A percentile compares a stretch with the other conserved stretches of the same genome.
These are phyloP conservation scores for Villa cingulata DNA, from an alignment of 2,888 invertebrate genomes.

Conservation along the genomic window DNA sequence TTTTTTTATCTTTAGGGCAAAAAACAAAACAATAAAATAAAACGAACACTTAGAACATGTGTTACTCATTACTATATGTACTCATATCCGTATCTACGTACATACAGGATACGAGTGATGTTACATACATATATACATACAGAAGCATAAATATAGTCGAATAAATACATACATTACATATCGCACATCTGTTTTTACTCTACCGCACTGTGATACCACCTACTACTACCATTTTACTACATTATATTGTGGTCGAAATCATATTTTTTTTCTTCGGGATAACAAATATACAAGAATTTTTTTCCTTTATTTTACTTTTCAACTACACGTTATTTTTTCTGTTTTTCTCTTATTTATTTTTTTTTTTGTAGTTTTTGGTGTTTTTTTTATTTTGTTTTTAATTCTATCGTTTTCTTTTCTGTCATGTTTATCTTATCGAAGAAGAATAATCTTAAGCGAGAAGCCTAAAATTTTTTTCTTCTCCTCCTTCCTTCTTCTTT, in stretches of 20 bases:
- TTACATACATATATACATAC: background rate
- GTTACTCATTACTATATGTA: background rate
- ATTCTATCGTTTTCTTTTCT: background rate
- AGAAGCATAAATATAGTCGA: background rate
- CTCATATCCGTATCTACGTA: no score
- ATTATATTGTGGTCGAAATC: background rate
- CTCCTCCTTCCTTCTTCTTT: background rate
- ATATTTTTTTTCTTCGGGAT: background rate
- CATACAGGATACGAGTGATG: no score
- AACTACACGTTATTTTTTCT: no score
- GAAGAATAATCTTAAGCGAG: slow-evolving; percentile 1
- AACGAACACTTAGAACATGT: slow-evolving; percentile 9
- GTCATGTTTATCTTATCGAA: slow-evolving; percentile 8
- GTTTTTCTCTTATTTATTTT: background rate
- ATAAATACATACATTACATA: background rate
- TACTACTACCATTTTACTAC: background rate
- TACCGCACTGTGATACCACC: no score
- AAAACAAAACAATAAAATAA: slow-evolving; percentile 2
- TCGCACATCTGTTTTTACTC: no score
- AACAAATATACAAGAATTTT: background rate
- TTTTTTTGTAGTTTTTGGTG: background rate
- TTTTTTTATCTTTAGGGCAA: background rate
- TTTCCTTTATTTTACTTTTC: background rate
- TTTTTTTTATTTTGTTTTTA: background rate
- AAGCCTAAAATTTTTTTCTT: background rate